Evolutionary conservation across 2,888 invertebrate genomes (phyloP).

Genomic region (Macrosiphum euphorbiae): DNA sequence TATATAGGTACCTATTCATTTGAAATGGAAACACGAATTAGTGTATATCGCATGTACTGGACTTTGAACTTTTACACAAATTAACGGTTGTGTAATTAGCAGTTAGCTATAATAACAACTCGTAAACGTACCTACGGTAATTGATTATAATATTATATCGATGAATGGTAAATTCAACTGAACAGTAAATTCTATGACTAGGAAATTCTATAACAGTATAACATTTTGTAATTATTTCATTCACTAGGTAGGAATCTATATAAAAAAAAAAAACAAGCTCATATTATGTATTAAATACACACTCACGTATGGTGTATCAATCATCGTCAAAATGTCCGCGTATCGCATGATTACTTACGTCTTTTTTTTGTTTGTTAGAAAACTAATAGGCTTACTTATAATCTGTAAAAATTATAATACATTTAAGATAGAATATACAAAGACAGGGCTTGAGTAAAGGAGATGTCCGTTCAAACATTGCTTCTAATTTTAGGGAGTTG

Average conservation of each 20-base stretch:
- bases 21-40: background rate
- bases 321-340: background rate
- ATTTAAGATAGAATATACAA: background rate
- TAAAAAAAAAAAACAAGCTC: background rate
- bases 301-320: background rate
- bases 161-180: background rate
- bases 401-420: background rate
- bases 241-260: background rate
- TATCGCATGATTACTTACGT: background rate
- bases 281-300: background rate
- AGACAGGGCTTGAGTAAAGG: background rate
- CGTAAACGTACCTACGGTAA: background rate
- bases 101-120: background rate
- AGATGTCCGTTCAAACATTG: background rate
- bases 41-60: conserved; percentile 1
- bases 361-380: background rate
- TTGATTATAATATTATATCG: background rate
- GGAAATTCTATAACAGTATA: background rate
- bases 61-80: conserved; percentile 10
- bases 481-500: background rate
- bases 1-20: background rate
- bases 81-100: background rate
- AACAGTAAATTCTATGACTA: too few species aligned
- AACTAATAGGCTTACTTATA: background rate
- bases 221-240: background rate